Base-by-base conservation (phyloP, 2,888 invertebrate species). In the Phlogophora meticulosa region DNA sequence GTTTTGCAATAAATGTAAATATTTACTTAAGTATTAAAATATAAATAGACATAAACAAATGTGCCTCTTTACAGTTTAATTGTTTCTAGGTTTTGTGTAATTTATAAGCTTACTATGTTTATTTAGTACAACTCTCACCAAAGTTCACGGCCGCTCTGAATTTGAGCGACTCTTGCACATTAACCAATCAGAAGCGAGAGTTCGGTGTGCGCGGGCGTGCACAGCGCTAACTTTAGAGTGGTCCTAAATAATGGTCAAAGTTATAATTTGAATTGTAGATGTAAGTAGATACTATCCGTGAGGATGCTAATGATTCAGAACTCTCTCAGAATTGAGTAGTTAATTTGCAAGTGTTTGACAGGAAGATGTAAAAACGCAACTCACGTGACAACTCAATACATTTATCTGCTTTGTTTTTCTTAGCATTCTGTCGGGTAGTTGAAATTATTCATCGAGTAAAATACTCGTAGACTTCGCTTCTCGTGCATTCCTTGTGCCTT, bases 401-500 rank as follows among this genome's bases (percentile, higher is more conserved):
- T 45, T 43, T 28, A 13, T 42, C 40, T 34, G 20, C 15, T 64
- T 10, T 2, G 24, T 43, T 53, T 53, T 58, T 49, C 32, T 55
- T 72, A 49, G 28, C 28, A 58, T 36, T 58, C 61, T 46, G 9
- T 42, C 28, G 57, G 64, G n/a, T 72, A 77, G 46, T 63, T 48
- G 20, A 24, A 17, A 60, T 42, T 63, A 60, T 61, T 67, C 10
- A 32, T 52, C 61, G 81, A 82, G 83, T 78, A 63, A 57, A 76
- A 67, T 63, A 80, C 80, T 84, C 82, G 80, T 72, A 71, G 57
- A 83, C 85, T 86, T 86, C 83, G 85, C 87, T 89, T 88, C 87
- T 90, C 81, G 91, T 91, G 95, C 95, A 95, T 95, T 95, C 95
- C 92, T 86, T 86, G 94, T 95, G 95, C 95, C 95, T 95, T 94